These are phyloP conservation scores for Indri indri DNA, from an alignment of 2,113 vertebrate genomes.

Conservation along the genomic window DNA sequence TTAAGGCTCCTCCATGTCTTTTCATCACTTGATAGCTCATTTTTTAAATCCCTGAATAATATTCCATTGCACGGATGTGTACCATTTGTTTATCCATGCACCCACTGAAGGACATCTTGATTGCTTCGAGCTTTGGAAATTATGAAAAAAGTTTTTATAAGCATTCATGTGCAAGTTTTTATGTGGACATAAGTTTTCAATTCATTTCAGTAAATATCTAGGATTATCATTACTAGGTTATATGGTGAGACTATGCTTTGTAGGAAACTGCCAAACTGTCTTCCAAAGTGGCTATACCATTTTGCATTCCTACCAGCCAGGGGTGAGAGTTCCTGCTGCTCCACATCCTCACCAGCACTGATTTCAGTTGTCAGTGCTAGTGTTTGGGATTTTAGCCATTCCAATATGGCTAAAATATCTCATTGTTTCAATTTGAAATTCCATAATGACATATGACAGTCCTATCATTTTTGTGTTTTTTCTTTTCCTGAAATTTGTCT, in stretches of 20 bases:
- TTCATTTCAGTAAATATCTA: not conserved
- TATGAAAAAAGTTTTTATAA: not conserved
- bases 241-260: not conserved
- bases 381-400: not conserved
- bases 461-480: not conserved
- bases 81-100: not conserved
- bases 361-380: not conserved
- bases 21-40: not conserved
- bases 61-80: not conserved
- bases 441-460: not conserved
- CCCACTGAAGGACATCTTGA: not conserved
- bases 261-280: not conserved
- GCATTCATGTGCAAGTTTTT: not conserved
- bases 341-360: fast-evolving
- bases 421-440: not conserved
- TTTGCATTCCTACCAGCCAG: not conserved
- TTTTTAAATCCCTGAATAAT: not conserved
- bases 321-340: not conserved
- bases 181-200: not conserved
- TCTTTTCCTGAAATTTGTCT: not conserved
- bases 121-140: not conserved
- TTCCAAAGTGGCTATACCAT: not conserved
- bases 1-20: not conserved
- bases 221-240: not conserved
- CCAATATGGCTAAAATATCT: not conserved